Evolutionary conservation across 1,140 invertebrate species (phyloP), one percentile per base, ranked within the genome.

Genomic region (Gryllus bimaculatus): DNA sequence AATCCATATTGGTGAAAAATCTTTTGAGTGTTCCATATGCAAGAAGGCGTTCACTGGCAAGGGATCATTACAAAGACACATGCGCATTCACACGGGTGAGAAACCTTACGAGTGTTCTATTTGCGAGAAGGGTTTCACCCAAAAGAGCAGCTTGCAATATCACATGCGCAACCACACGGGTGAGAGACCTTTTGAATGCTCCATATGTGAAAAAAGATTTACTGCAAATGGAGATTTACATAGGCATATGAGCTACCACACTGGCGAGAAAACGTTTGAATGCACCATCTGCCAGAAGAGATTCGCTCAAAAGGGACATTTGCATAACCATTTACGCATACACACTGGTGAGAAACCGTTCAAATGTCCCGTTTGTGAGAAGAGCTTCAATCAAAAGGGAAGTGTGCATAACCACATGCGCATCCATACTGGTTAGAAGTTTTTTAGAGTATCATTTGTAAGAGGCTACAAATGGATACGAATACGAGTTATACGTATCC

Each of bases 301-400:
- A 49, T 96, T 95, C 84, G 90, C 93, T 3, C 91, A 95, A 84
- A 91, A 93, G 78, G 93, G 94, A 84, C 93, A 95, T 81, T 87
- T 96, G n/a, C 88, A 92, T 48, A 89, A 94, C 0, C 95, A 97
- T 86, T 89, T 94, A 81, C 91, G 95, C 84, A 93, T 92, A n/a
- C 95, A 97, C 83, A 93, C 92, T 1, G 94, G 95, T 79, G 89
- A 92, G 81, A 93, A 94, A 83, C 95, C 94, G 0, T 93, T 93
- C 85, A 90, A 91, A 83, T 95, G 94, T 84, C 86, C 85, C 20
- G 90, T 92, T 80, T 92, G 91, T 82, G 90, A 91, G 13, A 93
- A 93, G 83, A 87, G 90, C 82, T 93, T 92, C 83, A 91, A 91
- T 1, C 91, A 91, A 4, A 90, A 89, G 18, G 91, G 90, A 15